Base-by-base conservation (phyloP, 2,888 invertebrate genomes). In the Rhagonycha fulva region DNA sequence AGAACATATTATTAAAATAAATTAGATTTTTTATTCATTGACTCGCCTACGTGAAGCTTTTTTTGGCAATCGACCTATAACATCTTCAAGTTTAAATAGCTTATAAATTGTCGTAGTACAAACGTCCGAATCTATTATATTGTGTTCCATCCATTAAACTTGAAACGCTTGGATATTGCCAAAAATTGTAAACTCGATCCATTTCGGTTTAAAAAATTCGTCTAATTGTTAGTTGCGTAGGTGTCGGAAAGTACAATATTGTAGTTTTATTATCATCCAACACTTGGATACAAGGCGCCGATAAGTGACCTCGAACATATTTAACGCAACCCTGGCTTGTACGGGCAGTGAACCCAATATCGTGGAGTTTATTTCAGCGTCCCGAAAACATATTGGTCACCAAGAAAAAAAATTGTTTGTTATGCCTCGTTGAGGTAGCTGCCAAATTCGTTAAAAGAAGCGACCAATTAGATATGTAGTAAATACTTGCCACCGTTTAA, bases 301-400 rank as follows among this genome's bases (percentile, higher is more conserved):
- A 77, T 75, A 68, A 72, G 70, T 75, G 77, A 77, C 77, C 77
- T 77, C 77, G 77, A 75, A 77, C 77, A 77, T 77, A 75, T 77
- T 77, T 77, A 77, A 77, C 77, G 71, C 77, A 77, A 77, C 77
- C 77, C 77, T 77, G 77, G 72, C 74, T 62, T 66, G 62, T 26
- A 70, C 71, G 77, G 77, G 30, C 77, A 77, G 60, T 77, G 75
- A 77, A 76, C 75, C 68, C 75, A 75, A 63, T 74, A 69, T 72
- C 74, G 74, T 76, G 67, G 70, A 71, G 72, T 76, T 76, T 69
- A 72, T 66, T 60, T 66, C 68, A 47, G 30, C 24, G 47, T 67
- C 67, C 30, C 62, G 26, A 62, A 68, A 68, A 73, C 62, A 68
- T 26, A 14, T 60, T 68, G 60, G 61, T 14, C 66, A 47, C n/a